These are phyloP conservation scores for Luperina testacea DNA, from an alignment of 2,888 invertebrate genomes.

Conservation along the genomic window DNA sequence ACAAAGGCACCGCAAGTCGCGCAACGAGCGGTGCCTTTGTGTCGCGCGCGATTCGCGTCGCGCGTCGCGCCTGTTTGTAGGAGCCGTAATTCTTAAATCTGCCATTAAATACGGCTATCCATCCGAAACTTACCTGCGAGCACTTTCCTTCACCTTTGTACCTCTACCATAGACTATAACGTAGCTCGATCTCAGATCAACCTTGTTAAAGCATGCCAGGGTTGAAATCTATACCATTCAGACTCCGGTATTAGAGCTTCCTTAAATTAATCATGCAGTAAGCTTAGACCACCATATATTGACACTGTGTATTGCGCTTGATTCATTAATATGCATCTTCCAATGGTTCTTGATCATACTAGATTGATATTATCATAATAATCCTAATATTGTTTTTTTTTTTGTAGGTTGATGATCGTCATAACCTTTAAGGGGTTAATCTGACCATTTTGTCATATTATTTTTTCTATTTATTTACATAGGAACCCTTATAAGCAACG, in stretches of 20 bases:
- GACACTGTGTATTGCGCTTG: not conserved
- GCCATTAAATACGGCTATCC: not conserved
- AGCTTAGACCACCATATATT: not conserved
- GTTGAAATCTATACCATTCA: constrained; percentile 24
- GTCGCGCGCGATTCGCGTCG: too few species aligned
- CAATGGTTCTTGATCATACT: not conserved
- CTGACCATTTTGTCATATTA: not conserved
- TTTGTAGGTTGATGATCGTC: not conserved
- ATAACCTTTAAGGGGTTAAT: not conserved
- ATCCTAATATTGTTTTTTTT: not conserved
- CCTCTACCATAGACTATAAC: constrained; percentile 12
- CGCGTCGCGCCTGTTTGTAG: too few species aligned
- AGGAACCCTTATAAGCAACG: not conserved
- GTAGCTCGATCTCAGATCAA: constrained; percentile 1
- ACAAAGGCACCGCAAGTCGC: too few species aligned
- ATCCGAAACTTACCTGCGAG: constrained; percentile 8
- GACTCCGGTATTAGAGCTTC: constrained; percentile 16
- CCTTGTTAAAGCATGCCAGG: constrained; percentile 47
- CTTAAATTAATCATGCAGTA: constrained; percentile 19
- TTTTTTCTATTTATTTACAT: not conserved
- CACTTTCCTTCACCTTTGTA: constrained; percentile 29
- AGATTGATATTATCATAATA: not conserved
- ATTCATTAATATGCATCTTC: not conserved
- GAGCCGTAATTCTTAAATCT: not conserved
- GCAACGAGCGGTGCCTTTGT: too few species aligned